Percentiles rank a stretch among this genome's conserved stretches.
Evolutionary conservation across 2,888 invertebrate species (phyloP).

Genomic region (Thalpophila matura): DNA sequence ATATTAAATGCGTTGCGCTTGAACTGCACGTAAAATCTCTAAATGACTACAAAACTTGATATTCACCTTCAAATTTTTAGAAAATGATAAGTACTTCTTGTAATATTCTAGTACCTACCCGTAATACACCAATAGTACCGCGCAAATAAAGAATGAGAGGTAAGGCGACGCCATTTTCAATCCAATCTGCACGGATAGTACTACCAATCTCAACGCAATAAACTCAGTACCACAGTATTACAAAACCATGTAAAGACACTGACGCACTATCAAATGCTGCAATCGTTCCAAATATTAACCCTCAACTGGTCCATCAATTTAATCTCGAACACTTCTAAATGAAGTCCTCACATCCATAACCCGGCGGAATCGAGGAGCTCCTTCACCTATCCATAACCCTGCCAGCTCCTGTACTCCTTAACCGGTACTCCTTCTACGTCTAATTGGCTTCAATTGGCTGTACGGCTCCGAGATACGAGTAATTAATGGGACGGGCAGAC

Average conservation of each 20-base stretch:
- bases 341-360: conserved; percentile 51
- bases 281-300: conserved; percentile 39
- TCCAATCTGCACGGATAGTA: too few relatives aligned
- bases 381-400: conserved; percentile 37
- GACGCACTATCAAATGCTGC: conserved; percentile 26
- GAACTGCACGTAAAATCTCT: too few relatives aligned
- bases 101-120: too few relatives aligned
- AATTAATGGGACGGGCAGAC: conserved; percentile 72
- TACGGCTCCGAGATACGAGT: conserved; percentile 73
- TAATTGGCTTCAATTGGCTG: conserved; percentile 80
- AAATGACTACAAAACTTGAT: too few relatives aligned
- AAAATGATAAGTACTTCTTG: too few relatives aligned
- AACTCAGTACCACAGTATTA: conserved; percentile 7
- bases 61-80: too few relatives aligned
- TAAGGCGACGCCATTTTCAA: too few relatives aligned
- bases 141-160: too few relatives aligned
- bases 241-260: conserved; percentile 4
- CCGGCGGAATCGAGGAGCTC: conserved; percentile 45
- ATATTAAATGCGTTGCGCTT: too few relatives aligned
- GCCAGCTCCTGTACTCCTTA: conserved; percentile 38
- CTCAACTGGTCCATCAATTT: conserved; percentile 41
- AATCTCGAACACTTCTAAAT: conserved; percentile 56
- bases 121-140: too few relatives aligned
- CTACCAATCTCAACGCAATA: conserved; percentile 4
- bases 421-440: conserved; percentile 53